Percentiles rank a stretch among this genome's conserved stretches.
phyloP scores from a whole-genome alignment of 2,797 vertebrate genomes.

The Xenentodon cancila region DNA sequence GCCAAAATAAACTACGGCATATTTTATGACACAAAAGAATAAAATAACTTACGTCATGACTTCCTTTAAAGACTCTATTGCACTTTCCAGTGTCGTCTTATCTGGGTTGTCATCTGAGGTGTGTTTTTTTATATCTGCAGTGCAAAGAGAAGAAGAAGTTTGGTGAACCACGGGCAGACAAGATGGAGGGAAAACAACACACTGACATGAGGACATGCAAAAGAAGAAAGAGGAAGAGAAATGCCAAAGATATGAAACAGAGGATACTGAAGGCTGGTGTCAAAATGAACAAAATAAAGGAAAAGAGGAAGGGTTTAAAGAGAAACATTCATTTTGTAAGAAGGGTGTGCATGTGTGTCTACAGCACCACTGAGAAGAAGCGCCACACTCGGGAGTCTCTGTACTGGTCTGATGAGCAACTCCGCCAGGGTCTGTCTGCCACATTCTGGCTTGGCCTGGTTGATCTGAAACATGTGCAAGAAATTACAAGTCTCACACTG shows the following conservation, averaged over 20 bases:
- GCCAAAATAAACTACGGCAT: background rate
- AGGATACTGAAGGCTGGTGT: conserved; percentile 12
- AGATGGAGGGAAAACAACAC: conserved; percentile 3
- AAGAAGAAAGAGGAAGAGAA: background rate
- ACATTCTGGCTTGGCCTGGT: conserved; percentile 96
- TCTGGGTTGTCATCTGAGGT: conserved; percentile 96
- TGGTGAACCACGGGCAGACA: background rate
- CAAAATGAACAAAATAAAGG: background rate
- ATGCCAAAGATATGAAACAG: background rate
- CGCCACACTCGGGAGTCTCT: conserved; percentile 94
- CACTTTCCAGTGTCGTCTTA: conserved; percentile 92
- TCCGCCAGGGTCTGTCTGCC: conserved; percentile 95
- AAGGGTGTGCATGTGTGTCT: background rate
- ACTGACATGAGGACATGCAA: background rate
- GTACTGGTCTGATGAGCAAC: conserved; percentile 96
- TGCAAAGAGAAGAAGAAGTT: conserved; percentile 8
- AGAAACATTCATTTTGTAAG: background rate
- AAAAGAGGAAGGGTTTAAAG: background rate
- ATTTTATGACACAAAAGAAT: conserved; percentile 4
- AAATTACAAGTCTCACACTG: background rate
- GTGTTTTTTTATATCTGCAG: conserved; percentile 95
- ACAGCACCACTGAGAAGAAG: conserved; percentile 93
- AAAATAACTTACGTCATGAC: conserved; percentile 94
- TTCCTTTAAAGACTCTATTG: conserved; percentile 96
- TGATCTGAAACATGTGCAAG: conserved; percentile 83